Percentiles rank a stretch among this genome's conserved stretches.
These are phyloP conservation scores for Cheumatopsyche charites DNA, from an alignment of 1,140 invertebrate species.

Conservation along the genomic window DNA sequence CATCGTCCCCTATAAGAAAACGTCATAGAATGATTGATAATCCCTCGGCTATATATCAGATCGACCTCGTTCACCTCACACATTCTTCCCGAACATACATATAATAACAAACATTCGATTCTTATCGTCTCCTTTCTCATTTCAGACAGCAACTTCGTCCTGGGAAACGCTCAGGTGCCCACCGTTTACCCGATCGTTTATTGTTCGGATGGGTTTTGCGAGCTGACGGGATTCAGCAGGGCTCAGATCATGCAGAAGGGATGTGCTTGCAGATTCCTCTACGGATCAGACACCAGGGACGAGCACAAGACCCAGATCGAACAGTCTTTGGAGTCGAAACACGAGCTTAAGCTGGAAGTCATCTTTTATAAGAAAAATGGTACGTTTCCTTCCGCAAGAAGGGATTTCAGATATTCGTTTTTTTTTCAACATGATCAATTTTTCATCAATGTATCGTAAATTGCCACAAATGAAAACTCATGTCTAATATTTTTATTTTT, in stretches of 20 bases:
- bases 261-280: conserved; percentile 95
- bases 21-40: background rate
- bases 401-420: too few species aligned
- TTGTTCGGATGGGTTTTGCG: conserved; percentile 97
- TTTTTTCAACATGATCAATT: too few species aligned
- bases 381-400: conserved; percentile 59
- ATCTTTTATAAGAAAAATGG: conserved; percentile 95
- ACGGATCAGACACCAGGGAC: conserved; percentile 87
- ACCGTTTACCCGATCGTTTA: conserved; percentile 91
- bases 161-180: conserved; percentile 94
- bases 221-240: conserved; percentile 90
- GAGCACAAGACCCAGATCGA: conserved; percentile 90
- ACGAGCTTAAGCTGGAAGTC: conserved; percentile 91
- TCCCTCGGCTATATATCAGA: background rate
- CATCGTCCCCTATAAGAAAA: background rate
- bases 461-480: too few species aligned
- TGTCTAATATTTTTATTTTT: too few species aligned
- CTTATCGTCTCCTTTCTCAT: conserved; percentile 53
- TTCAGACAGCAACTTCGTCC: conserved; percentile 96
- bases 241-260: conserved; percentile 97
- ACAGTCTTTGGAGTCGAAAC: conserved; percentile 85
- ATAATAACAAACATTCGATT: background rate
- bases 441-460: too few species aligned
- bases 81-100: background rate
- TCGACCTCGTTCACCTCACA: background rate